Evolutionary conservation across 2,113 vertebrate genomes (phyloP).

Genomic region (Xenopus borealis): DNA sequence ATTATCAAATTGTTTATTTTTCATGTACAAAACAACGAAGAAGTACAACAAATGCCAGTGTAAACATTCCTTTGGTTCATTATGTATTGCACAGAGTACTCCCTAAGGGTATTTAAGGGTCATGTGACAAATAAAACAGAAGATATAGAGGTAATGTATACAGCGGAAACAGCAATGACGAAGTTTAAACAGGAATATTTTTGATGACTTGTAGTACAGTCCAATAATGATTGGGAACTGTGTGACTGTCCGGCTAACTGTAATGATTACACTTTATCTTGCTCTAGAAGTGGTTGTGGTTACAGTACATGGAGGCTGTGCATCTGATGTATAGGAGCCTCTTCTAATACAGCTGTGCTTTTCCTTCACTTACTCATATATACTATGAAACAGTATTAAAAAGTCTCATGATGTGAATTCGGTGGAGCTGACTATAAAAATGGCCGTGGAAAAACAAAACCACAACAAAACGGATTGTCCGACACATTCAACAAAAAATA

Average conservation of each 20-base stretch:
- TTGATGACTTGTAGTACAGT: background rate
- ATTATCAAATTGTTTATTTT: slow-evolving; percentile 41
- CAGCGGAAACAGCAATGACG: background rate
- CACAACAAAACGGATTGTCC: background rate
- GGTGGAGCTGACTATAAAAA: no score
- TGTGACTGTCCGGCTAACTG: background rate
- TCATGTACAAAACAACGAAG: slow-evolving; percentile 64
- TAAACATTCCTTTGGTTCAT: slow-evolving; percentile 85
- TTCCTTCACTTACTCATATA: no score
- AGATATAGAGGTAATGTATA: background rate
- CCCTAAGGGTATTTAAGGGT: slow-evolving; percentile 51
- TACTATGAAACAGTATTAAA: no score
- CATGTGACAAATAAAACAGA: slow-evolving; percentile 12
- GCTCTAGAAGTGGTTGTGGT: background rate
- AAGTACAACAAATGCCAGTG: slow-evolving; percentile 78
- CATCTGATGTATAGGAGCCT: no score
- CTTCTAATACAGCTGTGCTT: no score
- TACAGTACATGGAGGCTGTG: background rate
- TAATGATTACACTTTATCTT: slow-evolving; percentile 40
- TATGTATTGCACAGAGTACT: slow-evolving; percentile 88
- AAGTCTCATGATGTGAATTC: no score
- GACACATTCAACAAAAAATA: no score
- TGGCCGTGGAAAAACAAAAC: no score
- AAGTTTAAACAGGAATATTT: slow-evolving; percentile 14
- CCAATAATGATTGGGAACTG: slow-evolving; percentile 15